These are phyloP conservation scores for Lophotriccus pileatus DNA, from an alignment of 2,797 vertebrate genomes.

Conservation along the genomic window DNA sequence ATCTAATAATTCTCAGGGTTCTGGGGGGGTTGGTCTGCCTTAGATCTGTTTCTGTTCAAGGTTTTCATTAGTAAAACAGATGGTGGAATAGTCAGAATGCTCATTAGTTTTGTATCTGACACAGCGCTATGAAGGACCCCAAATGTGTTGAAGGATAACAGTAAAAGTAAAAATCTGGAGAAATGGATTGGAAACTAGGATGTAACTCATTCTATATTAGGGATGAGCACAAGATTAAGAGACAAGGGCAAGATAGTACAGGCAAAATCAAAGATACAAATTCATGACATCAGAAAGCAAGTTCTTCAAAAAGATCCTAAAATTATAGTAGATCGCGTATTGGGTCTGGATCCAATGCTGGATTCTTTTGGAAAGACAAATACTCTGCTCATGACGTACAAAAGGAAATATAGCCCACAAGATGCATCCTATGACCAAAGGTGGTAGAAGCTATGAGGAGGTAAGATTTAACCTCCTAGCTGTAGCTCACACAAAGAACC, in stretches of 20 bases:
- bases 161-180: slow-evolving; percentile 6
- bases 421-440: neutral
- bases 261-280: neutral
- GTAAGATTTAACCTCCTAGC: neutral
- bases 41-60: slow-evolving; percentile 22
- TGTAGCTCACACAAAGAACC: neutral
- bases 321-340: neutral
- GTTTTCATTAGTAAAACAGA: slow-evolving; percentile 48
- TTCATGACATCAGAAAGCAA: neutral
- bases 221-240: neutral
- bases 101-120: slow-evolving; percentile 38
- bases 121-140: neutral
- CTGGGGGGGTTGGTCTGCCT: neutral
- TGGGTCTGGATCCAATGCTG: neutral
- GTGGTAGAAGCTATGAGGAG: neutral
- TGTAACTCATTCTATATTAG: neutral
- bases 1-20: neutral
- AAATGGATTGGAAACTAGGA: neutral
- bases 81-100: slow-evolving; percentile 20
- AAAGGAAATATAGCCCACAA: neutral
- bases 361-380: neutral
- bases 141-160: neutral
- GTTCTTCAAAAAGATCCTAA: neutral
- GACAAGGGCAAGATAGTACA: neutral
- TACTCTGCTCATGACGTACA: neutral